Conservation (phyloP, 92 coral and sea anemone species). For the Siderastrea radians region DNA sequence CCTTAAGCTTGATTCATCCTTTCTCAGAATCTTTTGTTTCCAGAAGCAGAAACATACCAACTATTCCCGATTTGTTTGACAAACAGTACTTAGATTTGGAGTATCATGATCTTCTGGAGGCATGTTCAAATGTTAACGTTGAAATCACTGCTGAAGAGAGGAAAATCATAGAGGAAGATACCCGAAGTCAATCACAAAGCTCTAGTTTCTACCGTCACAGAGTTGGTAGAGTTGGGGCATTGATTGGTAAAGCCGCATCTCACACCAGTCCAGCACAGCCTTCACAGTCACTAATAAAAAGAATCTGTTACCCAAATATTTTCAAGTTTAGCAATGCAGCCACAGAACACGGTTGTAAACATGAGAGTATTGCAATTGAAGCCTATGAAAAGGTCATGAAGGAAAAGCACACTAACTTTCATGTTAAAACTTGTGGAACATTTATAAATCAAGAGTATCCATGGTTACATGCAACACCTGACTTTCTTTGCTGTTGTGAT, state of each 20-base stretch:
- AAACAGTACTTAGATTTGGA: conserved; percentile 58
- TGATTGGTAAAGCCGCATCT: conserved; percentile 64
- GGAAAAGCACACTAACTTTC: conserved; percentile 49
- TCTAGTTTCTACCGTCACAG: conserved; percentile 76
- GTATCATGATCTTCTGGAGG: conserved; percentile 66
- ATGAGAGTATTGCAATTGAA: conserved; percentile 47
- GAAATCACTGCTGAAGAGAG: conserved; percentile 58
- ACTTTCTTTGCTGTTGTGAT: conserved; percentile 30
- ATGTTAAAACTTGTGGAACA: conserved; percentile 17
- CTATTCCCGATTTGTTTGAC: conserved; percentile 65
- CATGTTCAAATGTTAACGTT: conserved; percentile 50
- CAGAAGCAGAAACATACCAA: conserved; percentile 63
- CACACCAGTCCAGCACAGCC: conserved; percentile 78
- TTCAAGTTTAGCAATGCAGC: conserved; percentile 50
- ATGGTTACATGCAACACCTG: conserved; percentile 46
- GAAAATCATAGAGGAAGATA: conserved; percentile 68
- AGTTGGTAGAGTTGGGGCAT: conserved; percentile 84
- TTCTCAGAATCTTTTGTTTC: conserved; percentile 68
- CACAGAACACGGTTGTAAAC: conserved; percentile 51
- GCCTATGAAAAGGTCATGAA: conserved; percentile 63
- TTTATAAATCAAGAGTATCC: conserved; percentile 27
- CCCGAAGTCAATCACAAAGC: conserved; percentile 53
- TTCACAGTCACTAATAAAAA: conserved; percentile 66
- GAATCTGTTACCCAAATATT: conserved; percentile 71
- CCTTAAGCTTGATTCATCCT: conserved; percentile 66